Evolutionary conservation across 2,888 invertebrate species (phyloP).

Genomic region (Subacronicta megacephala): DNA sequence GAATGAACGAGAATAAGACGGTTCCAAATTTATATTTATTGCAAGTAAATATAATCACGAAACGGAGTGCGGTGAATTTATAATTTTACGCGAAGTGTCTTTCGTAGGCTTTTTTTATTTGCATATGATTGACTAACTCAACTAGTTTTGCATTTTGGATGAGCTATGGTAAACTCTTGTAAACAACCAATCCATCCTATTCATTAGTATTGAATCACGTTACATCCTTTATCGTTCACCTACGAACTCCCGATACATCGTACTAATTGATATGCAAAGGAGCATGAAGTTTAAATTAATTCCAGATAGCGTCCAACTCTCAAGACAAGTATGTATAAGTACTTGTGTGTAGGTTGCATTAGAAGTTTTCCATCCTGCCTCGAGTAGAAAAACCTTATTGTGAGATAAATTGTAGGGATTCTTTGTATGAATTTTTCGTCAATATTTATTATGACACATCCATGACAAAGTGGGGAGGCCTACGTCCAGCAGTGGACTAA

Average conservation of each 20-base stretch:
- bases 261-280: constrained; percentile 75
- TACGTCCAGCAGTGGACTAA: no score
- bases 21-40: constrained; percentile 12
- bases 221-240: constrained; percentile 58
- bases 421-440: no score
- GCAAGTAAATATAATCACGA: constrained; percentile 17
- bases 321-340: constrained; percentile 13
- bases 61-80: constrained; percentile 12
- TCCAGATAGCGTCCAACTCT: constrained; percentile 61
- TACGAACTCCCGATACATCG: constrained; percentile 58
- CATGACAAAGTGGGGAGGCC: no score
- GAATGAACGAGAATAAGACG: constrained; percentile 6
- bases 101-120: not conserved
- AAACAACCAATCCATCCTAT: constrained; percentile 12
- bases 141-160: no score
- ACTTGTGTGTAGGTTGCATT: constrained; percentile 14
- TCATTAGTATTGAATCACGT: constrained; percentile 55
- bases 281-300: constrained; percentile 73
- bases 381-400: no score
- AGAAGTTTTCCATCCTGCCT: not conserved
- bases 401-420: no score
- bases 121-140: no score
- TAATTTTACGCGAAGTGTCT: constrained; percentile 9
- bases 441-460: no score
- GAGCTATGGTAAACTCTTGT: no score